Percentiles rank a stretch among this genome's conserved stretches.
Evolutionary conservation across 2,888 invertebrate genomes (phyloP).

Genomic region (Halictus ligatus): DNA sequence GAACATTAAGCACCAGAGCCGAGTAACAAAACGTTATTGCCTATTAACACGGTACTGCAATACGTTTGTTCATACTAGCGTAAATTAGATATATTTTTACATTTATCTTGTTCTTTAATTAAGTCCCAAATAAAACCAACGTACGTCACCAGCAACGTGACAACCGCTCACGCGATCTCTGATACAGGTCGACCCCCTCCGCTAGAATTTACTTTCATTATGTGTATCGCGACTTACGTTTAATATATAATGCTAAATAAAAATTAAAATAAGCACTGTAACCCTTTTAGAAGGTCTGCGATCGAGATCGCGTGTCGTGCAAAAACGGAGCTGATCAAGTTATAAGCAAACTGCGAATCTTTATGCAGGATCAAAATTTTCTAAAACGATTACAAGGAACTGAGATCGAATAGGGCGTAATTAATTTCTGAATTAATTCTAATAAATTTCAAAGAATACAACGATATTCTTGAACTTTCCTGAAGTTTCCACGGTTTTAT

Average conservation of each 20-base stretch:
- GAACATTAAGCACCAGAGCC: neutral
- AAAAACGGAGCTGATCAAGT: neutral
- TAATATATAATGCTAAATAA: neutral
- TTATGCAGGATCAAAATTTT: neutral
- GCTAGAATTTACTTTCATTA: neutral
- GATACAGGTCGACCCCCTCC: neutral
- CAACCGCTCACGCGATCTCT: constrained; percentile 2
- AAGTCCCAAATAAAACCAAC: neutral
- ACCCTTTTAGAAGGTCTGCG: neutral
- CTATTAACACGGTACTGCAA: neutral
- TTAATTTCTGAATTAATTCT: neutral
- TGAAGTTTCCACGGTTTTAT: too few relatives aligned
- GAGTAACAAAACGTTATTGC: neutral
- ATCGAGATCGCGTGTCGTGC: neutral
- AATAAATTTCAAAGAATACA: neutral
- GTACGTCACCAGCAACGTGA: neutral
- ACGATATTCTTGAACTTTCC: neutral
- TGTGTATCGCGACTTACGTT: neutral
- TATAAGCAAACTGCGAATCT: neutral
- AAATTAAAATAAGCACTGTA: neutral
- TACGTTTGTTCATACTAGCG: neutral
- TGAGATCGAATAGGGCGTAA: neutral
- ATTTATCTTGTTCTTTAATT: neutral
- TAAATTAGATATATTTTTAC: neutral
- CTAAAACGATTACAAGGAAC: neutral